Percentiles rank a stretch among this genome's conserved stretches.
These are phyloP conservation scores for Myotis pilosus DNA, from an alignment of 2,797 vertebrate species.

Conservation along the genomic window DNA sequence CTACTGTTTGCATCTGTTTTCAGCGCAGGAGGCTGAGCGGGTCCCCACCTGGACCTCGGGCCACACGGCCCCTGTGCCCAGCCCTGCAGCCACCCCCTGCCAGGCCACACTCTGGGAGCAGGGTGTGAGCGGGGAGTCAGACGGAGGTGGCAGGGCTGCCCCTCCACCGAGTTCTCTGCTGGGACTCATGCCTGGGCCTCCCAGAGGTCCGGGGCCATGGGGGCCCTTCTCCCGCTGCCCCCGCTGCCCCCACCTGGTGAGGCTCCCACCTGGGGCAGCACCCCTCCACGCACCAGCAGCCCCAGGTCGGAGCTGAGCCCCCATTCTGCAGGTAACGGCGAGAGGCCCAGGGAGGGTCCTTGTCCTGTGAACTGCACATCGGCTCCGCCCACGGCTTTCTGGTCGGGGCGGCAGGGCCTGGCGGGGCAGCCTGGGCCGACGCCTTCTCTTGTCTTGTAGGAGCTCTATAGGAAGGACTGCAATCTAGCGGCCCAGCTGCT, in stretches of 20 bases:
- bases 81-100: background rate
- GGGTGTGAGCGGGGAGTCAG: background rate
- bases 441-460: constrained; percentile 84
- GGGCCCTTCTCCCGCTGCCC: background rate
- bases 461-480: constrained; percentile 97
- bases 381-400: background rate
- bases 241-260: background rate
- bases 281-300: background rate
- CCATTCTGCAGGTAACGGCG: fast-evolving
- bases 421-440: background rate
- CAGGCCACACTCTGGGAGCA: background rate
- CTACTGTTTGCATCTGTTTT: constrained; percentile 73
- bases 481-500: constrained; percentile 96
- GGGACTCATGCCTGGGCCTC: background rate
- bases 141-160: background rate
- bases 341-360: background rate
- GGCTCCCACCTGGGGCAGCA: background rate
- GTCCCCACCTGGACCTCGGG: background rate
- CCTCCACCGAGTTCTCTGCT: background rate
- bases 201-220: background rate
- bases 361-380: fast-evolving
- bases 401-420: background rate
- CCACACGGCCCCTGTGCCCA: background rate
- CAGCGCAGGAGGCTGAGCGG: constrained; percentile 39
- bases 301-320: background rate